Percentiles rank a stretch among this genome's conserved stretches.
phyloP scores from a whole-genome alignment of 2,888 invertebrate species.

The Endotricha flammealis region DNA sequence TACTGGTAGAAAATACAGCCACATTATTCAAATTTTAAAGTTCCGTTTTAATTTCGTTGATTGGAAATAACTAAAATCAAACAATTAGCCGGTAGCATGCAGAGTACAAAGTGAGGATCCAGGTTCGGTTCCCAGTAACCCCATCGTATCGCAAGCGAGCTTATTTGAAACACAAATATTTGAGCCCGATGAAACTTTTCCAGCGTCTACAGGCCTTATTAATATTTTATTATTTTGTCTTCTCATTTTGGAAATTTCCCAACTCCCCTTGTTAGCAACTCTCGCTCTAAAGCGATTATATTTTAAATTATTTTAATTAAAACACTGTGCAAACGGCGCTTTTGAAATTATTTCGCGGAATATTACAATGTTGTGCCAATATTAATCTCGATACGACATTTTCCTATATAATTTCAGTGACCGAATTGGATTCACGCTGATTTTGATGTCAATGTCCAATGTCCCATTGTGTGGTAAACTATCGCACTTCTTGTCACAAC shows the following conservation, averaged over 20 bases:
- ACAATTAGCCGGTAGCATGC: background rate
- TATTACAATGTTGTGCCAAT: slow-evolving; percentile 29
- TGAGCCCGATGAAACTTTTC: slow-evolving; percentile 68
- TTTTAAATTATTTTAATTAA: slow-evolving; percentile 78
- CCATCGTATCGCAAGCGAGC: slow-evolving; percentile 61
- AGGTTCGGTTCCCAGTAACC: slow-evolving; percentile 48
- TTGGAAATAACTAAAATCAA: slow-evolving; percentile 7
- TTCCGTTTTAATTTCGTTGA: background rate
- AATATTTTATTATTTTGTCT: slow-evolving; percentile 79
- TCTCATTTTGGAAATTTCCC: slow-evolving; percentile 64
- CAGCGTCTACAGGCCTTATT: slow-evolving; percentile 72
- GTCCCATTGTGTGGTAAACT: too few relatives aligned
- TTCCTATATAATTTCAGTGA: too few relatives aligned
- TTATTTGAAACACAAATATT: slow-evolving; percentile 78
- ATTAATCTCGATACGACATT: slow-evolving; percentile 14
- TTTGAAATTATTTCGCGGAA: slow-evolving; percentile 45
- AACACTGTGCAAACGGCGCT: slow-evolving; percentile 67
- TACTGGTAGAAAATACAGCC: too few relatives aligned
- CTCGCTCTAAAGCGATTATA: slow-evolving; percentile 74
- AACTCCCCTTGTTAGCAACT: slow-evolving; percentile 74
- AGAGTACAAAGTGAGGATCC: slow-evolving; percentile 9
- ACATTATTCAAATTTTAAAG: too few relatives aligned
- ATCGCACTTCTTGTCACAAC: too few relatives aligned
- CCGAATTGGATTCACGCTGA: too few relatives aligned
- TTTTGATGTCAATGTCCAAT: too few relatives aligned